phyloP scores from a whole-genome alignment of 1,140 invertebrate species.

The Panagrolaimus sp. region DNA sequence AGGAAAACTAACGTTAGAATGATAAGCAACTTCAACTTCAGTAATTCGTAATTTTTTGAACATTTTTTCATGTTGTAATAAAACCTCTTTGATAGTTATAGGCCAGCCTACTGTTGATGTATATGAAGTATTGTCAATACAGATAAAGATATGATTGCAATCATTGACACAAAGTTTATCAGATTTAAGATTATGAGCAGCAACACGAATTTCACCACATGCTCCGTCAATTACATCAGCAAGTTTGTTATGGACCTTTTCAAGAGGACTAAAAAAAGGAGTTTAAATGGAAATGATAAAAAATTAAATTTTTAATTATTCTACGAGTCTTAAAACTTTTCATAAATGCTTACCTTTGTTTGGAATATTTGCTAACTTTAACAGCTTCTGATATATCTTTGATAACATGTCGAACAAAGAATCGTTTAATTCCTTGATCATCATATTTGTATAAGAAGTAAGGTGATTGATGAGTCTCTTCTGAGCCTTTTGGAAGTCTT shows the following conservation, averaged over 20 bases:
- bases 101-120: constrained; percentile 59
- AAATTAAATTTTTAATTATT: neutral
- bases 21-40: constrained; percentile 49
- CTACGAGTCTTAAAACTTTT: neutral
- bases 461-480: constrained; percentile 32
- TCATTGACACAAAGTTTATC: constrained; percentile 66
- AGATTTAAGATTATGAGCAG: constrained; percentile 20
- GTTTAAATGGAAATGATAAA: too few relatives aligned
- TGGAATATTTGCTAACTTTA: constrained; percentile 37
- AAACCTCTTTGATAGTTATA: constrained; percentile 23
- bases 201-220: constrained; percentile 92
- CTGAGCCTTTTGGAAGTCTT: too few relatives aligned
- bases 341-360: constrained; percentile 25
- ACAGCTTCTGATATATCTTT: constrained; percentile 28
- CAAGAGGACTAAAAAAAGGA: constrained; percentile 31
- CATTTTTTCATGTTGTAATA: constrained; percentile 40
- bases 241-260: constrained; percentile 35
- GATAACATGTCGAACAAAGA: constrained; percentile 45
- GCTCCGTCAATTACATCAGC: constrained; percentile 77
- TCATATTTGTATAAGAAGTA: constrained; percentile 44
- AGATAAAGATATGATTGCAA: constrained; percentile 95
- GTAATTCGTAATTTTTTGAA: constrained; percentile 53
- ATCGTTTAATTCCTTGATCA: constrained; percentile 38
- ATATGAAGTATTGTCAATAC: constrained; percentile 80
- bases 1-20: neutral